These are phyloP conservation scores for Engraulis encrasicolus DNA, from an alignment of 2,113 vertebrate genomes.

Conservation along the genomic window DNA sequence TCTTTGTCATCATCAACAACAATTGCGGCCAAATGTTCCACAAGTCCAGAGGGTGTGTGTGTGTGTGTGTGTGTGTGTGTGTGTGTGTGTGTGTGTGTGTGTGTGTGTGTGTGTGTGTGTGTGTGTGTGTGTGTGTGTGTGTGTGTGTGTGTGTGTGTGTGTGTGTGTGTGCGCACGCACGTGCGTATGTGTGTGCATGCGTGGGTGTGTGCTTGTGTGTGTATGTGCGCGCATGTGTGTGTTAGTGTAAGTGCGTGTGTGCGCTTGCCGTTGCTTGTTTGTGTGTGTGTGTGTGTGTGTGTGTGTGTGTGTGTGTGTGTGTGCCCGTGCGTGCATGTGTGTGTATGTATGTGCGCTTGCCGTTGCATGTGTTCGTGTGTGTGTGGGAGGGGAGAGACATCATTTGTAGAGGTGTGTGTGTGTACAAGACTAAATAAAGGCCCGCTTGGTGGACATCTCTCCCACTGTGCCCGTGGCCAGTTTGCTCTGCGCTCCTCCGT, in stretches of 20 bases:
- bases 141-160: no score
- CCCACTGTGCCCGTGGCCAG: background rate
- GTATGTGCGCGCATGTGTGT: background rate
- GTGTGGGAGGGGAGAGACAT: background rate
- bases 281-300: background rate
- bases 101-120: background rate
- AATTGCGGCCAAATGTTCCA: background rate
- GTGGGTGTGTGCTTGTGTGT: background rate
- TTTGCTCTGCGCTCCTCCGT: background rate
- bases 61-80: no score
- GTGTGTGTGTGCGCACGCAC: background rate
- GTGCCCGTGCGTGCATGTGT: background rate
- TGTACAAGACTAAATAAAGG: constrained; percentile 13
- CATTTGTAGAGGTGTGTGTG: background rate
- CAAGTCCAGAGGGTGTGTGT: background rate
- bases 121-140: background rate
- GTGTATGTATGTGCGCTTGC: no score
- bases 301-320: background rate
- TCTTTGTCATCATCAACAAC: background rate
- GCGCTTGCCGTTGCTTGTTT: no score
- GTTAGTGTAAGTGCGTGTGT: background rate
- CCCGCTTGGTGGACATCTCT: background rate
- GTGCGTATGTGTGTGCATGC: background rate
- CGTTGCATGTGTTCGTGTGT: no score
- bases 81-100: background rate